Conservation (phyloP, 2,888 invertebrate species). For the Ichneumoninae sp. region DNA sequence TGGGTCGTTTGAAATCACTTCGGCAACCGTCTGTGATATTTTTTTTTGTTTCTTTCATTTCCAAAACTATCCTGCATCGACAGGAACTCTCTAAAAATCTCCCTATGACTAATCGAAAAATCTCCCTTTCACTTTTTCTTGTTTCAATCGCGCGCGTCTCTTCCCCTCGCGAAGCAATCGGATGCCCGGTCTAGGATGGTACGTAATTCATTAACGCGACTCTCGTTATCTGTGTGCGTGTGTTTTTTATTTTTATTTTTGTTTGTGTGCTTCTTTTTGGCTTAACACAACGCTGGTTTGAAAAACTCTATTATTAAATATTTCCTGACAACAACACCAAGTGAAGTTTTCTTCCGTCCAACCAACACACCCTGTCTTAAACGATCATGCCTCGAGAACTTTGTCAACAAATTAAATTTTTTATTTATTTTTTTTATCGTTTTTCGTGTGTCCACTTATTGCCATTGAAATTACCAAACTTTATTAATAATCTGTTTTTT, state of each 20-base stretch:
- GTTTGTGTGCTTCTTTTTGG: conserved; percentile 49
- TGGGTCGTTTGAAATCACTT: too few species aligned
- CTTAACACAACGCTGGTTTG: conserved; percentile 18
- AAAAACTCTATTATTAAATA: not conserved
- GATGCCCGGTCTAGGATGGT: conserved; percentile 73
- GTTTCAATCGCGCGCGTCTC: conserved; percentile 62
- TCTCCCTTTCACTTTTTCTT: conserved; percentile 66
- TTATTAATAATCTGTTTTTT: not conserved
- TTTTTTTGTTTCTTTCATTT: not conserved
- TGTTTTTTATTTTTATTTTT: conserved; percentile 54
- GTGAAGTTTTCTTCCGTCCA: not conserved
- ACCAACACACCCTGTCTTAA: not conserved
- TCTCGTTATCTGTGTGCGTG: conserved; percentile 57
- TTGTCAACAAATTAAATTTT: not conserved
- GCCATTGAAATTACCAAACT: not conserved
- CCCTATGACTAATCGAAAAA: conserved; percentile 66
- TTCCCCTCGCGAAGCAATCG: conserved; percentile 72
- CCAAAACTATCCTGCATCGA: conserved; percentile 7
- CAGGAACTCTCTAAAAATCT: not conserved
- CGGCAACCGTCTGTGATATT: too few species aligned
- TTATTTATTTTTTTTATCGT: not conserved
- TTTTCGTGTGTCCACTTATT: not conserved
- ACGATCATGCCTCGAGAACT: not conserved
- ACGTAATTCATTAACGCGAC: conserved; percentile 66
- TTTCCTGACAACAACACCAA: not conserved